Base-by-base conservation (phyloP, 1,140 invertebrate species). In the Colletes gigas region DNA sequence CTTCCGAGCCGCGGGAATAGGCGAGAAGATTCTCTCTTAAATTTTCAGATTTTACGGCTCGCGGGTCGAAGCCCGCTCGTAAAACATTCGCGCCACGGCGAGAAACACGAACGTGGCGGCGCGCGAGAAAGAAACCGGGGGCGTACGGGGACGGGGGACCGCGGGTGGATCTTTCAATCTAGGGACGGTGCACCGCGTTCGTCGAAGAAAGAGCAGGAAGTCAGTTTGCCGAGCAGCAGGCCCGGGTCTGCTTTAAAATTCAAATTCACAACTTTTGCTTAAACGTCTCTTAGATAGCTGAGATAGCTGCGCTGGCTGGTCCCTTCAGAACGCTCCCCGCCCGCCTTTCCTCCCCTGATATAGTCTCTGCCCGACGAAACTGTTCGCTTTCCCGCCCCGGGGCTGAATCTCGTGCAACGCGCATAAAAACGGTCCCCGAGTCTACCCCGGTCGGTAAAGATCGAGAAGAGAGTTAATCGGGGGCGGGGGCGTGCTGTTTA, bases 221-320 rank as follows among this genome's bases (percentile, higher is more conserved):
- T 52, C 54, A 30, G 44, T 15, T 30, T n/a, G 19, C n/a, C 14
- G 50, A 54, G 55, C 50, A 39, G 44, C 55, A 60, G 69, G 44
- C 50, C 68, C 39, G 41, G 19, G 30, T 52, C 86, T 88, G 69
- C 82, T 89, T 83, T 89, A 87, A 90, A 89, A 88, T 89, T 88
- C 88, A 90, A 84, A 90, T 90, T 88, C 73, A 50, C 82, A 90
- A 88, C 85, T 89, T 89, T 88, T 88, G 82, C 88, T 88, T 88
- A 88, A 89, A 88, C 77, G 74, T 76, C 83, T 67, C 66, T 68
- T 71, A 78, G 73, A 83, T 83, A 81, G 65, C 52, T 57, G 60
- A 52, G 68, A 52, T 60, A 21, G 73, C n/a, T 30, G 30, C 47
- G 15, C 30, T 3, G 17, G 47, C 30, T 39, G 10, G 65, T 50